phyloP scores from a whole-genome alignment of 2,113 vertebrate genomes.

The Benthochromis sp. region DNA sequence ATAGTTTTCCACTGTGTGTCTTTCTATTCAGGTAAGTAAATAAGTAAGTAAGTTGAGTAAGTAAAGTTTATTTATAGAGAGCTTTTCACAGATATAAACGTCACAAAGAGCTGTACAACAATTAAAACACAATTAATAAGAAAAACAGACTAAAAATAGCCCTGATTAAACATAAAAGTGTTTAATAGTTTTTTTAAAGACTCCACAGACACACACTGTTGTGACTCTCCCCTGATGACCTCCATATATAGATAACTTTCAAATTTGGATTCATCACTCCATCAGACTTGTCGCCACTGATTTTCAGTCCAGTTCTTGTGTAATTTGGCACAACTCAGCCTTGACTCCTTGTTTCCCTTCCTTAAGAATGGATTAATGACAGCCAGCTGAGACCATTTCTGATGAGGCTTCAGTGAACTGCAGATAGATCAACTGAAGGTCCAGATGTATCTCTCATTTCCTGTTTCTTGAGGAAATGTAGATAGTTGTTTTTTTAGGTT shows the following conservation, averaged over 20 bases:
- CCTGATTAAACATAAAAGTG: background rate
- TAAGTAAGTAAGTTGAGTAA: background rate
- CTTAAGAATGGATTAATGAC: background rate
- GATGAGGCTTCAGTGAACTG: background rate
- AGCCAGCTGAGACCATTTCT: background rate
- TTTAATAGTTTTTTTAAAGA: background rate
- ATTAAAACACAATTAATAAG: background rate
- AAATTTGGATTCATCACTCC: background rate
- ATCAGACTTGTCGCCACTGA: background rate
- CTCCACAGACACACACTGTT: background rate
- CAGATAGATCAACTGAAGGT: background rate
- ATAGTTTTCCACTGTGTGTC: background rate
- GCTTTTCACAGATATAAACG: background rate
- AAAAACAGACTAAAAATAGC: background rate
- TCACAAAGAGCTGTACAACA: background rate
- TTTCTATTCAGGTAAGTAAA: background rate
- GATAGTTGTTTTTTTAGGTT: background rate
- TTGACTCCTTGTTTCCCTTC: background rate
- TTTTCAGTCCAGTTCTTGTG: background rate
- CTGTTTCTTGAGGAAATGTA: background rate
- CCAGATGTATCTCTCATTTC: background rate
- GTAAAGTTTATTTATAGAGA: background rate
- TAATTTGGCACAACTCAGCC: background rate
- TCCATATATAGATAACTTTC: background rate
- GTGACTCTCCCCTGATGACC: background rate